phyloP scores from a whole-genome alignment of 1,140 invertebrate species.

The Ceratosolen solmsi region DNA sequence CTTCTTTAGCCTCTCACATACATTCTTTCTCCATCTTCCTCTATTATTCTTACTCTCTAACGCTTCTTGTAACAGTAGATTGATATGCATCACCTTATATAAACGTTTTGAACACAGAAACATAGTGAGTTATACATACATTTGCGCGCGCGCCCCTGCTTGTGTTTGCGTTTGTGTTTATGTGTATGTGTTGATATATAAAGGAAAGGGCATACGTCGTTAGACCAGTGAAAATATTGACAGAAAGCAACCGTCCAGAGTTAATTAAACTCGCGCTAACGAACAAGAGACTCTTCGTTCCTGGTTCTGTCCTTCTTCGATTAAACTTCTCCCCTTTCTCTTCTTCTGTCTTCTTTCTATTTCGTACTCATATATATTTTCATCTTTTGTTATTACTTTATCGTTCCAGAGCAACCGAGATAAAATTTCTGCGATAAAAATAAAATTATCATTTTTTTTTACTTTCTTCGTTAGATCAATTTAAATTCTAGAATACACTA shows the following conservation, averaged over 20 bases:
- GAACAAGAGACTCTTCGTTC: constrained; percentile 53
- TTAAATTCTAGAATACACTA: too few species aligned
- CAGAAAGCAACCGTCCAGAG: constrained; percentile 64
- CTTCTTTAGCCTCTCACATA: not conserved
- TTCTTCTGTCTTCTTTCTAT: constrained; percentile 48
- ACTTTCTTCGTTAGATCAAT: too few species aligned
- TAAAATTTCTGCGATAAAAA: not conserved
- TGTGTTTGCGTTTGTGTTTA: not conserved
- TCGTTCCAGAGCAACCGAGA: not conserved
- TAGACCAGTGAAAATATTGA: constrained; percentile 66
- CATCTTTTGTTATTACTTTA: not conserved
- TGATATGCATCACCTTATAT: constrained; percentile 28
- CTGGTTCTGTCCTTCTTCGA: constrained; percentile 30
- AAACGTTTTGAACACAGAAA: not conserved
- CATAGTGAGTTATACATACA: too few species aligned
- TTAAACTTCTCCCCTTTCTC: constrained; percentile 38
- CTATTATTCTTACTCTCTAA: not conserved
- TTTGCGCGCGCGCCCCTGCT: too few species aligned
- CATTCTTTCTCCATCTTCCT: not conserved
- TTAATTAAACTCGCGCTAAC: constrained; percentile 67
- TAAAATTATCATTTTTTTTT: too few species aligned
- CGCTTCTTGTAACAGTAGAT: not conserved
- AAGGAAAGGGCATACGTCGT: constrained; percentile 15
- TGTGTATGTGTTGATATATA: not conserved
- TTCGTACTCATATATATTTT: constrained; percentile 1